Evolutionary conservation across 2,888 invertebrate genomes (phyloP).

Genomic region (Abscondita cerata): DNA sequence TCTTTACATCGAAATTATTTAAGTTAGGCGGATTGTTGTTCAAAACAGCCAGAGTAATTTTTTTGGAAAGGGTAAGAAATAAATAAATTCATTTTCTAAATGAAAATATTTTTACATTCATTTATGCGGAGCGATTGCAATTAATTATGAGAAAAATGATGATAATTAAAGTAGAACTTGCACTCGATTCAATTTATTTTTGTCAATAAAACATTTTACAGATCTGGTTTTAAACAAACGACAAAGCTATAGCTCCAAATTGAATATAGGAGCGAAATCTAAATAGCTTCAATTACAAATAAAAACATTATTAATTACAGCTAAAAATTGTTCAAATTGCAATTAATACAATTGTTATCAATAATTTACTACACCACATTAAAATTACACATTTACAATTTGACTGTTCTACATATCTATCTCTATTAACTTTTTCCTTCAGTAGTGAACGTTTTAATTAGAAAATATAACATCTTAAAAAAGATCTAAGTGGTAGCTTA

Average conservation of each 20-base stretch:
- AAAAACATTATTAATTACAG: slow-evolving; percentile 25
- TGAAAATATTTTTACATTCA: too few species aligned
- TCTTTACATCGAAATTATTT: too few species aligned
- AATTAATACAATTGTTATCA: slow-evolving; percentile 36
- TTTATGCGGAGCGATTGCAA: too few species aligned
- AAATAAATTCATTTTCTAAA: too few species aligned
- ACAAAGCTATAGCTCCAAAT: slow-evolving; percentile 4
- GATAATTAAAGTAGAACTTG: not conserved
- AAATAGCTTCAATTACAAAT: slow-evolving; percentile 12
- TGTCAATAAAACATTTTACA: not conserved
- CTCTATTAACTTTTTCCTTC: slow-evolving; percentile 3
- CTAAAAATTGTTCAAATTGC: slow-evolving; percentile 28
- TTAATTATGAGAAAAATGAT: not conserved
- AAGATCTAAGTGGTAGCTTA: slow-evolving; percentile 30
- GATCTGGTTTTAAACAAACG: slow-evolving; percentile 2
- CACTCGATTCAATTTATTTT: not conserved
- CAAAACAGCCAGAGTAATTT: too few species aligned
- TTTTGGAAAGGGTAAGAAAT: too few species aligned
- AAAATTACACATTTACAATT: slow-evolving; percentile 32
- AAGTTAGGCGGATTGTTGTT: too few species aligned
- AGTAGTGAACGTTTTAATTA: slow-evolving; percentile 25
- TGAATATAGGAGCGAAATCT: not conserved
- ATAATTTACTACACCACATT: slow-evolving; percentile 37
- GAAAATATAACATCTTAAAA: slow-evolving; percentile 33
- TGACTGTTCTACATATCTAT: slow-evolving; percentile 27